Base-by-base conservation (phyloP, 1,140 invertebrate genomes). In the Pissodes strobi region DNA sequence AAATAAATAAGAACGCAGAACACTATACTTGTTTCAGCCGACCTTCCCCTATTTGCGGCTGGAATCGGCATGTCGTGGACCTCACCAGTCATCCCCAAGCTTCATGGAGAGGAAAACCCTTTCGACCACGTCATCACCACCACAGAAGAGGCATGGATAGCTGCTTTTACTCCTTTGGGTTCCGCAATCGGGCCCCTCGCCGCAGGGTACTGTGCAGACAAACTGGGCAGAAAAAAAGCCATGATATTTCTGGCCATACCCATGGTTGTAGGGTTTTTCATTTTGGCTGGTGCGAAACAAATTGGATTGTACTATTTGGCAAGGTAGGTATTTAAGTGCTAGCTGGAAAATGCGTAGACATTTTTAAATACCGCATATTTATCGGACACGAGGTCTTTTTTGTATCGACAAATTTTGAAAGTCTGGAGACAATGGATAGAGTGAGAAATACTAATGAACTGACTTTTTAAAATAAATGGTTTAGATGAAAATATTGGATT, bases 81-180 rank as follows among this genome's bases (percentile, higher is more conserved):
- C 0, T 91, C 90, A 5, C 88, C 90, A 0, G 76, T 87, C 1
- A 78, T 85, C 2, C 79, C 83, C 0, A 86, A 85, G 69, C 74
- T 91, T n/a, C 51, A 60, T 17, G 15, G 25, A 13, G 22, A 56
- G 18, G 66, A 72, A 23, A 74, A 71, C 53, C 74, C 74, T 0
- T 65, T 75, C 5, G 80, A 79, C 0, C 64, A 62, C 1, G 38
- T 30, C 6, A 55, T 85, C 2, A 80, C 78, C 0, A 18, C 66
- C 0, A 80, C 84, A 1, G 79, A 90, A 69, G 79, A 80, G 39
- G 88, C 91, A 0, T 95, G 91, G 91, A 89, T 95, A 59, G 89
- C 88, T 0, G 90, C 90, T 0, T 76, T 94, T 8, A 79, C 94
- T 43, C 85, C 90, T 0, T 71, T 95, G n/a, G 92, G 92, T 8